Evolutionary conservation across 2,113 vertebrate species (phyloP).

Genomic region (Rhinopomastus cyanomelas): DNA sequence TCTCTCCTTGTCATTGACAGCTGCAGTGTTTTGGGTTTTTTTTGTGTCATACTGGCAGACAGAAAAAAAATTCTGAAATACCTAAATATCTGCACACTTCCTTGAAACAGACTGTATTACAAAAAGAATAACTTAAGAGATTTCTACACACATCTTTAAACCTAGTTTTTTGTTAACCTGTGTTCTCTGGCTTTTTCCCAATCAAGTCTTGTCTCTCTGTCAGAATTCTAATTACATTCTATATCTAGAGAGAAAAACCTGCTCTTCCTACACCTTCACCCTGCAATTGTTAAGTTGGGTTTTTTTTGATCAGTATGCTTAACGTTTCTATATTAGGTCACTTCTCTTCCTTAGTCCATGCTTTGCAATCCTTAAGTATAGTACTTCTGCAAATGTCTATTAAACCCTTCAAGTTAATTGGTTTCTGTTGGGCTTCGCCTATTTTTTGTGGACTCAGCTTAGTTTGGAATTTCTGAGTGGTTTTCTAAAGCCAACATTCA

Average conservation of each 20-base stretch:
- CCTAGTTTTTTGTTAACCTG: not conserved
- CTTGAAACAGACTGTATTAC: not conserved
- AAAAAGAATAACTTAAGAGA: not conserved
- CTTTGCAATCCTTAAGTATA: slow-evolving; percentile 45
- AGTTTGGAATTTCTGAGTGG: slow-evolving; percentile 36
- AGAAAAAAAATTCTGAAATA: too few species aligned
- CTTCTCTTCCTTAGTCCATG: slow-evolving; percentile 13
- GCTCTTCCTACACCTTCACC: not conserved
- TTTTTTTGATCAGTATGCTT: not conserved
- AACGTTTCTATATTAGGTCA: slow-evolving; percentile 43
- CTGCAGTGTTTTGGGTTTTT: not conserved
- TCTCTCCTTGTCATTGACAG: not conserved
- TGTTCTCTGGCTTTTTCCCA: not conserved
- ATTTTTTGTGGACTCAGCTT: slow-evolving; percentile 10
- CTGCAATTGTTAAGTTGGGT: not conserved
- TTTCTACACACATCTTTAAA: not conserved
- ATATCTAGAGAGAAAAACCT: not conserved
- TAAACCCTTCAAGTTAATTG: slow-evolving; percentile 48
- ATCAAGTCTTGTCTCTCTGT: not conserved
- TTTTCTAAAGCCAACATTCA: slow-evolving; percentile 55
- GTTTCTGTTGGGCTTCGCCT: slow-evolving; percentile 45
- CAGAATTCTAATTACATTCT: not conserved
- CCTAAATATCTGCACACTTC: not conserved
- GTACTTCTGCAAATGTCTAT: slow-evolving; percentile 35
- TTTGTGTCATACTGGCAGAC: not conserved